Percentiles rank a stretch among this genome's conserved stretches.
These are phyloP conservation scores for Ciconia stormi DNA, from an alignment of 2,113 vertebrate species.

Conservation along the genomic window DNA sequence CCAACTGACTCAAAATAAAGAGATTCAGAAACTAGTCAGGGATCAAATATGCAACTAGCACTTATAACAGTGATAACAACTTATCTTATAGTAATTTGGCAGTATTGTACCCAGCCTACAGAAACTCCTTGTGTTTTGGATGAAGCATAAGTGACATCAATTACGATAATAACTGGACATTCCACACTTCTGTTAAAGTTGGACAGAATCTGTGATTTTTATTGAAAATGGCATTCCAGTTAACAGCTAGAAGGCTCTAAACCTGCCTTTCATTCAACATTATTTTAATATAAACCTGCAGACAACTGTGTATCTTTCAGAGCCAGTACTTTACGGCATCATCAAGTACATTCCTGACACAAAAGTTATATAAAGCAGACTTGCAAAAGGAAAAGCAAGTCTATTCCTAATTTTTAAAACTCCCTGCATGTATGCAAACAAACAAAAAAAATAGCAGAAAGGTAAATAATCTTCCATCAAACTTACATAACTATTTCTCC, in stretches of 20 bases:
- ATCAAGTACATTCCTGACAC: background rate
- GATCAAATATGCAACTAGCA: background rate
- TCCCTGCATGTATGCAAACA: background rate
- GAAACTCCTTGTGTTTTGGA: background rate
- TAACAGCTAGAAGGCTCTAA: background rate
- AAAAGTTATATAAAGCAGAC: background rate
- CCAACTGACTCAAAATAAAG: background rate
- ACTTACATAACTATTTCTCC: background rate
- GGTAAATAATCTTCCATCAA: background rate
- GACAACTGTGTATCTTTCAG: background rate
- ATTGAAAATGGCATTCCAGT: background rate
- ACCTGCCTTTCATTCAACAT: background rate
- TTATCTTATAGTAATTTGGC: background rate
- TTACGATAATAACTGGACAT: background rate
- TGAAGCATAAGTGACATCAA: background rate
- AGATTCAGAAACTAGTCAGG: background rate
- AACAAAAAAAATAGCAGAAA: background rate
- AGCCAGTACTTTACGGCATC: background rate
- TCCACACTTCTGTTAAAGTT: background rate
- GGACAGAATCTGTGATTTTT: background rate
- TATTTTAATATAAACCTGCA: background rate
- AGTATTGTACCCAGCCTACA: background rate
- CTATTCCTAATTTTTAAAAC: background rate
- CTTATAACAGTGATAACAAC: background rate
- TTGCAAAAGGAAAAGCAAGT: background rate